phyloP scores from a whole-genome alignment of 2,797 vertebrate genomes.

The Bradypus variegatus region DNA sequence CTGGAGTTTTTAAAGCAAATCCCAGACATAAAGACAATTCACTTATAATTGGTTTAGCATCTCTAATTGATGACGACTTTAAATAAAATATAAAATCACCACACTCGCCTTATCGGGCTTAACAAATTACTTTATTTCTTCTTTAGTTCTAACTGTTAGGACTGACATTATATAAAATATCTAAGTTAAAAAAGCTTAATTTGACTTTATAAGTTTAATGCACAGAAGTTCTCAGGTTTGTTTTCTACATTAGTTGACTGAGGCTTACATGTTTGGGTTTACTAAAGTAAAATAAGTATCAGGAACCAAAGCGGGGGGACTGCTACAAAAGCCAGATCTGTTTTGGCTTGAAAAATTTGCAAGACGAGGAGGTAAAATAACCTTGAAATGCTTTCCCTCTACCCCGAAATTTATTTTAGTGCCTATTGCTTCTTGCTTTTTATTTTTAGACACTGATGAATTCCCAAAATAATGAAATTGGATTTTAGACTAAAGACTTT shows the following conservation, averaged over 20 bases:
- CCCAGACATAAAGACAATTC: constrained; percentile 4
- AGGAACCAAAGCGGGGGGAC: background rate
- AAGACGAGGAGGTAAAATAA: background rate
- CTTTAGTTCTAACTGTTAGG: constrained; percentile 18
- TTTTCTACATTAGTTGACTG: constrained; percentile 19
- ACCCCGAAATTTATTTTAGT: background rate
- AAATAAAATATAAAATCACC: background rate
- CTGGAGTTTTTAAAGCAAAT: constrained; percentile 27
- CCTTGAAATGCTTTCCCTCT: background rate
- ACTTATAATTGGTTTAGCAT: background rate
- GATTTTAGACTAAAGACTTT: constrained; percentile 22
- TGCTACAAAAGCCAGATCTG: background rate
- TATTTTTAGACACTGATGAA: background rate
- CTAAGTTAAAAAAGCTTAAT: constrained; percentile 4
- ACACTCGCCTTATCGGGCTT: background rate
- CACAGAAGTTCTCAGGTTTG: background rate
- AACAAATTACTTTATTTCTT: constrained; percentile 7
- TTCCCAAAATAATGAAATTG: constrained; percentile 13
- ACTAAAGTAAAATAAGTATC: background rate
- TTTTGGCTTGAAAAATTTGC: background rate
- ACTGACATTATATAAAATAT: background rate
- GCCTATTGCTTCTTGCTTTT: background rate
- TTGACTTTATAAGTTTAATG: background rate
- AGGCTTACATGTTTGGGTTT: background rate
- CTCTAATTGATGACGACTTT: constrained; percentile 7